A percentile compares a stretch with the other conserved stretches of the same genome.
Evolutionary conservation across 2,888 invertebrate genomes (phyloP).

Genomic region (Aphrophora alni): DNA sequence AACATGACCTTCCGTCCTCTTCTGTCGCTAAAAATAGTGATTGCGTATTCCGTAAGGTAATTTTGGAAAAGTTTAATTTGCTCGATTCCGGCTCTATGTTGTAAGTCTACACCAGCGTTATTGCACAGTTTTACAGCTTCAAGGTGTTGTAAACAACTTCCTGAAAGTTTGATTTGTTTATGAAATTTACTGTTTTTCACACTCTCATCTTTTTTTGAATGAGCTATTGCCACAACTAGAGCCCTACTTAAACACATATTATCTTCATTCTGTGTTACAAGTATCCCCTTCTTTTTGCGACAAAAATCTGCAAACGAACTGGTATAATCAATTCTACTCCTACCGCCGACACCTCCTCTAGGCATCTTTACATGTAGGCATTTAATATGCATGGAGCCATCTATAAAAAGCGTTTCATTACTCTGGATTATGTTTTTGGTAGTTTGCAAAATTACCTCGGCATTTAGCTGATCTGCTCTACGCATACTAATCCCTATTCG

Average conservation of each 20-base stretch:
- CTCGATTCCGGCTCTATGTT: background rate
- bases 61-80: background rate
- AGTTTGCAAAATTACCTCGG: too few species aligned
- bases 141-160: background rate
- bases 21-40: background rate
- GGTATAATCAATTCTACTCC: too few species aligned
- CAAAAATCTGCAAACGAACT: too few species aligned
- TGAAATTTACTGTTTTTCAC: background rate
- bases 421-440: too few species aligned
- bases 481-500: too few species aligned
- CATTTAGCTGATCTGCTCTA: too few species aligned
- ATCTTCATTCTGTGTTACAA: slow-evolving; percentile 40
- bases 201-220: slow-evolving; percentile 32
- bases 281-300: too few species aligned
- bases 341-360: too few species aligned
- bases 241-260: slow-evolving; percentile 36
- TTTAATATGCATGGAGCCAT: too few species aligned
- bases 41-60: background rate
- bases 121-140: background rate
- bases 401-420: too few species aligned
- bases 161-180: background rate
- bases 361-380: too few species aligned
- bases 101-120: background rate
- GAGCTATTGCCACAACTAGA: slow-evolving; percentile 42
- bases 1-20: background rate